Evolutionary conservation across 2,113 vertebrate genomes (phyloP).

Genomic region (Nyctereutes procyonoides): DNA sequence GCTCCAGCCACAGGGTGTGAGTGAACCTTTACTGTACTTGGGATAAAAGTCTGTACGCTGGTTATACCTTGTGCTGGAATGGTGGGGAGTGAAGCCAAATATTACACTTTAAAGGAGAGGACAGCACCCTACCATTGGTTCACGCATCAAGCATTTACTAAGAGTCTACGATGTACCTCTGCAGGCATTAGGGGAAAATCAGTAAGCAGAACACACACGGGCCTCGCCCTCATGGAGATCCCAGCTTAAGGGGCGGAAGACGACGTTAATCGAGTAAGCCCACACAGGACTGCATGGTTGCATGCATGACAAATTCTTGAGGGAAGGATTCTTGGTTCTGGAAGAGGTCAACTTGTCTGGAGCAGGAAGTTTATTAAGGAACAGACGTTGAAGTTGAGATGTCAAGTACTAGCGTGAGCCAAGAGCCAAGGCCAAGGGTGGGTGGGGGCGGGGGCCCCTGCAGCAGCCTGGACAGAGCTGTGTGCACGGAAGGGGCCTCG

Average conservation of each 20-base stretch:
- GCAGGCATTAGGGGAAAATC: background rate
- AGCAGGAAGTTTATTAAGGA: background rate
- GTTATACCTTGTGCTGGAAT: too few relatives aligned
- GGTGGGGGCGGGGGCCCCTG: background rate
- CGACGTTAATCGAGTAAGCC: background rate
- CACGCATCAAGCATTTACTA: background rate
- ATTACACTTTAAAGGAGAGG: background rate
- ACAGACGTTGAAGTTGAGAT: background rate
- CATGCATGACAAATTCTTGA: background rate
- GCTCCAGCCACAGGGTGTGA: background rate
- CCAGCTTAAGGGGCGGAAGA: background rate
- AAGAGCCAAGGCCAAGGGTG: background rate
- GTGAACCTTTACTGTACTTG: background rate
- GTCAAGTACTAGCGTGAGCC: background rate
- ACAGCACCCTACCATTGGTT: background rate
- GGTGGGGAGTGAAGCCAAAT: background rate
- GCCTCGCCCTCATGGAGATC: background rate
- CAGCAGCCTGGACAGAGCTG: background rate
- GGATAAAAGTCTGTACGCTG: background rate
- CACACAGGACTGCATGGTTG: background rate
- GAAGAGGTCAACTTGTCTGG: background rate
- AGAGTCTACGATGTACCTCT: background rate
- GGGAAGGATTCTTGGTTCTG: background rate
- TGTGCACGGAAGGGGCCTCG: fast-evolving
- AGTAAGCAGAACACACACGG: background rate